Conservation (phyloP, 2,797 vertebrate species). For the Pterois miles region DNA sequence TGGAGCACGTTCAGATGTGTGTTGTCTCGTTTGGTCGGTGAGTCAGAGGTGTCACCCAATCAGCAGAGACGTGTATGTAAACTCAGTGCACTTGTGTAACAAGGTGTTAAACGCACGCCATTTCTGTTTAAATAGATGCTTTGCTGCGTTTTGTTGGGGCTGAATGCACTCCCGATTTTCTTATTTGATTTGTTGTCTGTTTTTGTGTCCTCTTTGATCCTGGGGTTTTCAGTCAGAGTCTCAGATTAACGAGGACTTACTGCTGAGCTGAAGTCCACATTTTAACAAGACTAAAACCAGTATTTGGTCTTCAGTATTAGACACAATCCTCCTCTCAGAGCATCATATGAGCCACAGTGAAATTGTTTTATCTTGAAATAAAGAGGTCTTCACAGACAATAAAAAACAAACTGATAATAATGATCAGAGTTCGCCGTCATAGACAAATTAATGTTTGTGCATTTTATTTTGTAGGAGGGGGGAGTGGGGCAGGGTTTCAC, state of each 20-base stretch:
- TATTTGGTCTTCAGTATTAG: not conserved
- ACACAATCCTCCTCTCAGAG: constrained; percentile 1
- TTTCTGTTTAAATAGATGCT: no score
- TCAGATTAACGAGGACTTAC: not conserved
- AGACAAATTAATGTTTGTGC: not conserved
- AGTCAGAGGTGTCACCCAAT: not conserved
- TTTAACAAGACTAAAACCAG: not conserved
- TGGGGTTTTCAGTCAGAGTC: no score
- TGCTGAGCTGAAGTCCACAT: not conserved
- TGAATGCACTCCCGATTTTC: not conserved
- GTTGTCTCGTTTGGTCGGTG: not conserved
- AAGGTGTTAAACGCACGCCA: no score
- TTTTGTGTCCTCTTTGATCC: not conserved
- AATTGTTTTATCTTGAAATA: not conserved
- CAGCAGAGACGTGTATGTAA: not conserved
- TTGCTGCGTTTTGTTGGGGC: no score
- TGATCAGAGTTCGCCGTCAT: not conserved
- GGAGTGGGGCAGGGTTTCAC: constrained; percentile 20
- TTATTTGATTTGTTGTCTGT: not conserved
- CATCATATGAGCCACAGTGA: constrained; percentile 35
- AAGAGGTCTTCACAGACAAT: not conserved
- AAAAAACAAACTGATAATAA: not conserved
- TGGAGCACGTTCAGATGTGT: no score
- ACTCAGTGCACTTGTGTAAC: no score
- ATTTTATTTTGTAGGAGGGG: constrained; percentile 22